Conservation (phyloP, 2,888 invertebrate genomes). For the Heliconius cydno region DNA sequence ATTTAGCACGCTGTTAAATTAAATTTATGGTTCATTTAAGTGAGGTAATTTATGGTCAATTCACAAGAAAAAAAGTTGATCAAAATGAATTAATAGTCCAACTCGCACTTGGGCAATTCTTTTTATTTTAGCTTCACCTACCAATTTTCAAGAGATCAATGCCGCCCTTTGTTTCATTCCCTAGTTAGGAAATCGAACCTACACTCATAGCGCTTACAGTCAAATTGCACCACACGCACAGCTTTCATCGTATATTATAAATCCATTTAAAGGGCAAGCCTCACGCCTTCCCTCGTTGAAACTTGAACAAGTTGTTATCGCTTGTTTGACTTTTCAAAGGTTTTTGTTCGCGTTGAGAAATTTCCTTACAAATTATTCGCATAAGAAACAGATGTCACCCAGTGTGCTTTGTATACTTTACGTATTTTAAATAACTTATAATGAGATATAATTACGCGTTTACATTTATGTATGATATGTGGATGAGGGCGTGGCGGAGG, state of each 20-base stretch:
- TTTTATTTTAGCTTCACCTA: too few relatives aligned
- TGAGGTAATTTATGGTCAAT: too few relatives aligned
- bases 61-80: too few relatives aligned
- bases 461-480: background rate
- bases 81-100: too few relatives aligned
- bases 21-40: too few relatives aligned
- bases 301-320: slow-evolving; percentile 10
- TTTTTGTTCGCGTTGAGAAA: slow-evolving; percentile 7
- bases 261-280: background rate
- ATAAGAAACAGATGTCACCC: slow-evolving; percentile 6
- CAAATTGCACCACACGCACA: background rate
- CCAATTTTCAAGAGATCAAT: too few relatives aligned
- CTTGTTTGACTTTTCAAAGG: slow-evolving; percentile 24
- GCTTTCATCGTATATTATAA: slow-evolving; percentile 8
- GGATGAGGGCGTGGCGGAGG: background rate
- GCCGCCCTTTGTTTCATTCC: background rate
- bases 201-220: background rate
- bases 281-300: slow-evolving; percentile 8
- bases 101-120: too few relatives aligned
- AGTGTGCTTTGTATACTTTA: slow-evolving; percentile 8
- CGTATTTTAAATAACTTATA: background rate
- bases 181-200: background rate
- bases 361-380: slow-evolving; percentile 22
- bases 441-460: background rate
- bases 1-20: too few relatives aligned